Conservation (phyloP, 2,888 invertebrate species). For the Caenorhabditis drosophilae region DNA sequence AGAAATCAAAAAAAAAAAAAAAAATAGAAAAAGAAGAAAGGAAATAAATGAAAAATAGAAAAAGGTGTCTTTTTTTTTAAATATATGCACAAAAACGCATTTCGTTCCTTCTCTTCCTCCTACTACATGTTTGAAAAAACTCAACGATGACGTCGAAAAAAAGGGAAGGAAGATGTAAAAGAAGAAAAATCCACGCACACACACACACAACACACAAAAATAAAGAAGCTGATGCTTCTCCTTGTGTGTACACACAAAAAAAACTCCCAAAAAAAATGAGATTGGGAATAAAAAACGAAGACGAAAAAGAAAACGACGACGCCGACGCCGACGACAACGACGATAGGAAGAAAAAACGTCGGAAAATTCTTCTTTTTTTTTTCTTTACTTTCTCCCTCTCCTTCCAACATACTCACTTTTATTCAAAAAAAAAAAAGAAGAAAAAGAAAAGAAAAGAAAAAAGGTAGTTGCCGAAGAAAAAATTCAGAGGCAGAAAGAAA, state of each 20-base stretch:
- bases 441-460: slow-evolving; percentile 10
- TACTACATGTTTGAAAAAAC: not conserved
- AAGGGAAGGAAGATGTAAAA: not conserved
- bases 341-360: not conserved
- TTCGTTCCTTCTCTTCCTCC: slow-evolving; percentile 7
- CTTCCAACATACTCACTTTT: not conserved
- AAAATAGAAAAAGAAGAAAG: slow-evolving; percentile 3
- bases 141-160: slow-evolving; percentile 2
- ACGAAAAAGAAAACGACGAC: too few relatives aligned
- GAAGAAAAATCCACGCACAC: not conserved
- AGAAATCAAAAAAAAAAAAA: too few relatives aligned
- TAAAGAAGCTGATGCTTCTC: not conserved
- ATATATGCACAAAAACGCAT: slow-evolving; percentile 42
- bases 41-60: slow-evolving; percentile 19
- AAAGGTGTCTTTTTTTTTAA: too few relatives aligned
- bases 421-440: slow-evolving; percentile 5
- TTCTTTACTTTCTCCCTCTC: too few relatives aligned
- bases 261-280: too few relatives aligned
- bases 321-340: too few relatives aligned
- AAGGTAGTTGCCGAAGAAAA: not conserved
- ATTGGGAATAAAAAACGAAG: too few relatives aligned
- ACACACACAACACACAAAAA: not conserved
- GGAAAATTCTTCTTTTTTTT: slow-evolving; percentile 1
- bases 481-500: too few relatives aligned
- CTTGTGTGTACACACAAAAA: not conserved